phyloP scores from a whole-genome alignment of 2,888 invertebrate species.

The Callosobruchus maculatus region DNA sequence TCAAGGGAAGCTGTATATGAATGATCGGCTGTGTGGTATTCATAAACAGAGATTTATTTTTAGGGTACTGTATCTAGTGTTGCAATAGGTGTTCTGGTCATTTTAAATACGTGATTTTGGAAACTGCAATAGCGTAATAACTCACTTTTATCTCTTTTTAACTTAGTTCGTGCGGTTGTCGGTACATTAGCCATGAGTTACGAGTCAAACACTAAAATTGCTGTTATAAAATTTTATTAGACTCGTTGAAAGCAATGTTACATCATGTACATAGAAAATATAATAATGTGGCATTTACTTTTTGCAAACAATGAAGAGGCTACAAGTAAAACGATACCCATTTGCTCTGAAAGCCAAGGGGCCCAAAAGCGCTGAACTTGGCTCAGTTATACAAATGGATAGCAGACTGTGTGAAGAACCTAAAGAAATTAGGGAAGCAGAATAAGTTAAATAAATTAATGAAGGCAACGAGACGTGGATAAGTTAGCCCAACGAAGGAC shows the following conservation, averaged over 20 bases:
- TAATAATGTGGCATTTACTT: too few relatives aligned
- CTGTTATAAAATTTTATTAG: not conserved
- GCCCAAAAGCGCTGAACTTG: too few relatives aligned
- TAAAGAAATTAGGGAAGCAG: too few relatives aligned
- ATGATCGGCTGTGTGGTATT: not conserved
- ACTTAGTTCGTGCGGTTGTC: not conserved
- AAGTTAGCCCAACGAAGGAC: too few relatives aligned
- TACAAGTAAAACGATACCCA: too few relatives aligned
- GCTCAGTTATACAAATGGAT: too few relatives aligned
- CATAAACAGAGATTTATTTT: not conserved
- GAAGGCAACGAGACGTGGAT: too few relatives aligned
- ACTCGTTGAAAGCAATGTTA: not conserved
- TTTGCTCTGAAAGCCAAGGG: too few relatives aligned
- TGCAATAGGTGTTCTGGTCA: not conserved
- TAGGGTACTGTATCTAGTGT: not conserved
- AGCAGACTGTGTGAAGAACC: too few relatives aligned
- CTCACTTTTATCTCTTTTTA: not conserved
- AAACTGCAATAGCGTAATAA: not conserved
- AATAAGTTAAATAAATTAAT: too few relatives aligned
- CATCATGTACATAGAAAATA: too few relatives aligned
- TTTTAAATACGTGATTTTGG: not conserved
- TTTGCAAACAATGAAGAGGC: too few relatives aligned
- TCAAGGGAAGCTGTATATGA: not conserved
- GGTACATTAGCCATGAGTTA: not conserved
- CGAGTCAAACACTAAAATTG: not conserved